Conservation (phyloP, 2,888 invertebrate genomes). For the Villa cingulata region DNA sequence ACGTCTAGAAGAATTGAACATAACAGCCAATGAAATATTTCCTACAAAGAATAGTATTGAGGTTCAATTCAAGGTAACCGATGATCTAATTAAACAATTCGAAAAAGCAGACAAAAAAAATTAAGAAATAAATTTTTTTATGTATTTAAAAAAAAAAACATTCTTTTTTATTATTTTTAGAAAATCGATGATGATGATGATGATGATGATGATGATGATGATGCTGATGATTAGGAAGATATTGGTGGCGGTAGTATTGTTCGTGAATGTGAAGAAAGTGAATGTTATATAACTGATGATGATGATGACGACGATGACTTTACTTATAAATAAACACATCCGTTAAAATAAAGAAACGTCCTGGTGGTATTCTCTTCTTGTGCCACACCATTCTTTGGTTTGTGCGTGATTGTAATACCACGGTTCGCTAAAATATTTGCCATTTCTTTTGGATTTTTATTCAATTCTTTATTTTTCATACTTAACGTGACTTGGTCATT, state of each 20-base stretch:
- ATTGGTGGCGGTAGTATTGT: too few relatives aligned
- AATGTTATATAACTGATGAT: too few relatives aligned
- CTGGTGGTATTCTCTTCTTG: slow-evolving; percentile 24
- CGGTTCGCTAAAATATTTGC: slow-evolving; percentile 62
- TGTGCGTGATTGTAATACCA: slow-evolving; percentile 57
- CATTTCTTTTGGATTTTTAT: slow-evolving; percentile 59
- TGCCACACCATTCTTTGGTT: slow-evolving; percentile 28
- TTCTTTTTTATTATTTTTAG: slow-evolving; percentile 1
- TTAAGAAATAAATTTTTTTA: too few relatives aligned
- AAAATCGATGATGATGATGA: slow-evolving; percentile 34
- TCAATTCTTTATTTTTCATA: slow-evolving; percentile 39
- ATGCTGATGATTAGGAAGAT: slow-evolving; percentile 1
- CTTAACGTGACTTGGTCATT: slow-evolving; percentile 62
- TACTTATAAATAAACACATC: too few relatives aligned
- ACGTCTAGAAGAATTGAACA: slow-evolving; percentile 45
- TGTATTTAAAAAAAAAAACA: not conserved
- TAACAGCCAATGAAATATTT: slow-evolving; percentile 30
- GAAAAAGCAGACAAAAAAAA: slow-evolving; percentile 16
- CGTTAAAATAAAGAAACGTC: too few relatives aligned
- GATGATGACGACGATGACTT: too few relatives aligned
- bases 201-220: slow-evolving; percentile 25
- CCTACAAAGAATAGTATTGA: slow-evolving; percentile 28
- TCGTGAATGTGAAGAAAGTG: too few relatives aligned
- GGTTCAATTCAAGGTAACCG: slow-evolving; percentile 29
- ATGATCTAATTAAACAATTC: slow-evolving; percentile 29